Evolutionary conservation across 30 jellyfish, hydroid and myxozoan species (phyloP), one percentile per base, ranked within the genome.

Genomic region (Rhopilema esculentum): DNA sequence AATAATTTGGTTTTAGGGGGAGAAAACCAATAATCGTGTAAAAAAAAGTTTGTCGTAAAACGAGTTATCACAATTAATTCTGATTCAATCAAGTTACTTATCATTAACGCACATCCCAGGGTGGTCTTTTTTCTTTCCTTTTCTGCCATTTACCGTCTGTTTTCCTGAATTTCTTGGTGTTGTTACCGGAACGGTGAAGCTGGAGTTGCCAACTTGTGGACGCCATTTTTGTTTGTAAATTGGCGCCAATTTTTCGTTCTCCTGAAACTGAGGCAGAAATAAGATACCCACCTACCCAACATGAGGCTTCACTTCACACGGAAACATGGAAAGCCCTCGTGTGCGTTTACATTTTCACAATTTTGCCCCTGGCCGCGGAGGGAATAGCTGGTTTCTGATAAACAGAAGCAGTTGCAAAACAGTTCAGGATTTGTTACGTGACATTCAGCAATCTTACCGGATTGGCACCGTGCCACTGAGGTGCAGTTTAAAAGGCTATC

Each of bases 21-120:
- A n/a, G n/a, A n/a, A n/a, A n/a, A n/a, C n/a, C n/a, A n/a, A n/a
- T n/a, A n/a, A n/a, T n/a, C n/a, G n/a, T n/a, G n/a, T n/a, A n/a
- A n/a, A n/a, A n/a, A n/a, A n/a, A n/a, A n/a, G n/a, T n/a, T n/a
- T n/a, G n/a, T n/a, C n/a, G n/a, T n/a, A n/a, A n/a, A n/a, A n/a
- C n/a, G n/a, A n/a, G n/a, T n/a, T n/a, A n/a, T n/a, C n/a, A n/a
- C n/a, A n/a, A n/a, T n/a, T n/a, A n/a, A n/a, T n/a, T n/a, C n/a
- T n/a, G n/a, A n/a, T n/a, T n/a, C n/a, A n/a, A n/a, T n/a, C n/a
- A n/a, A n/a, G n/a, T n/a, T n/a, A n/a, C n/a, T n/a, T n/a, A n/a
- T n/a, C n/a, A 63, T 63, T 61, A 69, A 69, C 96, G 29, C 79
- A 88, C 96, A 79, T 88, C 96, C 96, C 96, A 88, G 30, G 91